Percentiles rank a stretch among this genome's conserved stretches.
Conservation (phyloP, 2,888 invertebrate species). For the Spodoptera exigua region DNA sequence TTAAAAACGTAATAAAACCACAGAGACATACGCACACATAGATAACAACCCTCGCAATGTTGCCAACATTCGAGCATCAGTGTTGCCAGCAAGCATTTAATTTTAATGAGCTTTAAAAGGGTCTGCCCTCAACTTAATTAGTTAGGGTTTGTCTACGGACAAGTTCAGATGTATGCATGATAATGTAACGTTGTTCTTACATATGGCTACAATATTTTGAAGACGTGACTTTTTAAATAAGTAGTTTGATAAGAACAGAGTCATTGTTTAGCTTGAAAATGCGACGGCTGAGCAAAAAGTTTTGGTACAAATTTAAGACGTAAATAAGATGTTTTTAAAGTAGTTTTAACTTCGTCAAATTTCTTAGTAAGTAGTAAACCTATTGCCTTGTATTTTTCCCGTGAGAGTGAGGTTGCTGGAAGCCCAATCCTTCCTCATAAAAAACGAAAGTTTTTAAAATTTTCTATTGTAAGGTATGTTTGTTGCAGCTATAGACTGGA, state of each 20-base stretch:
- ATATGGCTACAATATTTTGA: conserved; percentile 32
- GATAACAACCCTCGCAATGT: conserved; percentile 32
- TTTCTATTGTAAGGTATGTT: too few relatives aligned
- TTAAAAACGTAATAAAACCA: conserved; percentile 9
- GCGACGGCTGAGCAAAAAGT: too few relatives aligned
- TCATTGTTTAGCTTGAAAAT: too few relatives aligned
- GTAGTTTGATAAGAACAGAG: conserved; percentile 16
- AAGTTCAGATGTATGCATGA: conserved; percentile 57
- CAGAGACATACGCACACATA: conserved; percentile 11
- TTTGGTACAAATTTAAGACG: too few relatives aligned
- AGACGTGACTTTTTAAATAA: conserved; percentile 45
- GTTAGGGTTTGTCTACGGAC: conserved; percentile 68
- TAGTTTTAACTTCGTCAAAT: too few relatives aligned
- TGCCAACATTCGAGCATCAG: conserved; percentile 47
- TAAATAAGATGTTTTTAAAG: too few relatives aligned
- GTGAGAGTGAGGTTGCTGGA: too few relatives aligned
- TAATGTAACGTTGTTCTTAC: conserved; percentile 49
- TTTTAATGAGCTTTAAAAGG: conserved; percentile 77
- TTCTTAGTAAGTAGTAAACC: too few relatives aligned
- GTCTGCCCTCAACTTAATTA: conserved; percentile 73
- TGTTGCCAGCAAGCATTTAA: conserved; percentile 66
- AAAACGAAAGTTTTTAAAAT: too few relatives aligned
- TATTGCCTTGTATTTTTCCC: too few relatives aligned
- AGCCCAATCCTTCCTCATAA: too few relatives aligned
- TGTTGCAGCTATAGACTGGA: too few relatives aligned